phyloP scores from a whole-genome alignment of 92 coral and sea anemone species.

The Porites rus region DNA sequence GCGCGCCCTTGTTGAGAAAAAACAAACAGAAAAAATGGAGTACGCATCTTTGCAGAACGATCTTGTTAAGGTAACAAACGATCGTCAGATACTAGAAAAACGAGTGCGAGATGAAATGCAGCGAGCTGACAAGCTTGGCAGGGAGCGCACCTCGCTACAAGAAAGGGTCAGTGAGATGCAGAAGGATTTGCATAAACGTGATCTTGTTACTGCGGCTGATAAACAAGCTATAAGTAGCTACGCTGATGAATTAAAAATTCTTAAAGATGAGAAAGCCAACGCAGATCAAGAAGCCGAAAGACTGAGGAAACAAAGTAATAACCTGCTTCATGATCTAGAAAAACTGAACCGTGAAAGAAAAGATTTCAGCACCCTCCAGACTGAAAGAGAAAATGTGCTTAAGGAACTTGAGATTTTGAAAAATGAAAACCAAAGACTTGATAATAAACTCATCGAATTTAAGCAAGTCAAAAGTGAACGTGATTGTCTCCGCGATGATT shows the following conservation, averaged over 20 bases:
- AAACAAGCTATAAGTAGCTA: constrained; percentile 30
- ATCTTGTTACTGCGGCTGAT: constrained; percentile 34
- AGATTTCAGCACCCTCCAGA: constrained; percentile 6
- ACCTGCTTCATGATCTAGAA: constrained; percentile 24
- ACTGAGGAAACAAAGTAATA: constrained; percentile 26
- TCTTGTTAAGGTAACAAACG: constrained; percentile 13
- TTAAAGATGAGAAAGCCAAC: constrained; percentile 13
- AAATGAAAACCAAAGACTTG: constrained; percentile 11
- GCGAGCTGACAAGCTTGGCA: constrained; percentile 25
- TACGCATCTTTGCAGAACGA: constrained; percentile 7
- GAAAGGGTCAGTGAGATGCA: constrained; percentile 8
- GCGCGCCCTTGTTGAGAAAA: constrained; percentile 13
- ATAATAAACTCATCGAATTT: constrained; percentile 18
- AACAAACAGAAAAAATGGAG: constrained; percentile 5
- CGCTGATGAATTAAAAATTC: constrained; percentile 35
- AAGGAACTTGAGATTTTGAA: constrained; percentile 21
- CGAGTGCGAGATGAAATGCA: constrained; percentile 30
- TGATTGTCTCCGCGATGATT: constrained; percentile 2
- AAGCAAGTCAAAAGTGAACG: constrained; percentile 19
- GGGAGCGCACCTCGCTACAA: constrained; percentile 22
- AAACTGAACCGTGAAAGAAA: constrained; percentile 4
- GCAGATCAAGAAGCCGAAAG: constrained; percentile 5
- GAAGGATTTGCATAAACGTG: constrained; percentile 8
- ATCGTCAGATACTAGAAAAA: constrained; percentile 26
- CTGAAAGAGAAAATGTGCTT: constrained; percentile 23